These are phyloP conservation scores for Acridotheres tristis DNA, from an alignment of 2,797 vertebrate species.

Conservation along the genomic window DNA sequence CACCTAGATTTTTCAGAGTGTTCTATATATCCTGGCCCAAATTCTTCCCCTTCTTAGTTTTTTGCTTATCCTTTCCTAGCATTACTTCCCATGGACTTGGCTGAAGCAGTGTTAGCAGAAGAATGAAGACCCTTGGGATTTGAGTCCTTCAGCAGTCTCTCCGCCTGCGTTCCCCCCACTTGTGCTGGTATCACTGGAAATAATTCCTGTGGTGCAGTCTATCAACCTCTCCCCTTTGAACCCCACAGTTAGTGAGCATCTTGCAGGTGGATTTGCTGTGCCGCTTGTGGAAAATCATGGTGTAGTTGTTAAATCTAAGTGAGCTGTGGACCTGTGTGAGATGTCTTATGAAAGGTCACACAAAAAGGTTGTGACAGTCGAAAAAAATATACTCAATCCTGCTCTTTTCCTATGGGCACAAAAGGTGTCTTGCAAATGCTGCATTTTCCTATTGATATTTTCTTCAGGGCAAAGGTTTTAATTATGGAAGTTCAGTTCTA, in stretches of 20 bases:
- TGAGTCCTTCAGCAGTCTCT: not conserved
- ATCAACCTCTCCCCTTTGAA: not conserved
- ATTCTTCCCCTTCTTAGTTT: not conserved
- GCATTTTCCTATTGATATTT: not conserved
- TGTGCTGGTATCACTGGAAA: not conserved
- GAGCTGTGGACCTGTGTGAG: not conserved
- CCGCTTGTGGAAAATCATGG: not conserved
- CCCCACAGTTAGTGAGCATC: not conserved
- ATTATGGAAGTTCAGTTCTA: not conserved
- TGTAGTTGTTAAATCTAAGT: not conserved
- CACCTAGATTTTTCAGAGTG: not conserved
- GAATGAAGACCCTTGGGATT: not conserved
- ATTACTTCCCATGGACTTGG: not conserved
- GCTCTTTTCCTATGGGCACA: not conserved
- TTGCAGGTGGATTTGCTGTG: not conserved
- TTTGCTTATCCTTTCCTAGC: not conserved
- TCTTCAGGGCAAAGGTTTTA: not conserved
- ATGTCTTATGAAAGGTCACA: not conserved
- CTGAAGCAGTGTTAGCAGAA: not conserved
- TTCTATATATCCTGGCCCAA: slow-evolving; percentile 7
- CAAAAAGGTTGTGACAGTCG: not conserved
- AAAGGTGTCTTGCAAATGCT: not conserved
- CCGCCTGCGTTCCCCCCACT: not conserved
- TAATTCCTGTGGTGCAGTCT: not conserved
- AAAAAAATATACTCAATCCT: not conserved